Conservation (phyloP, 92 coral and sea anemone genomes). For the Epizoanthus ramosus region DNA sequence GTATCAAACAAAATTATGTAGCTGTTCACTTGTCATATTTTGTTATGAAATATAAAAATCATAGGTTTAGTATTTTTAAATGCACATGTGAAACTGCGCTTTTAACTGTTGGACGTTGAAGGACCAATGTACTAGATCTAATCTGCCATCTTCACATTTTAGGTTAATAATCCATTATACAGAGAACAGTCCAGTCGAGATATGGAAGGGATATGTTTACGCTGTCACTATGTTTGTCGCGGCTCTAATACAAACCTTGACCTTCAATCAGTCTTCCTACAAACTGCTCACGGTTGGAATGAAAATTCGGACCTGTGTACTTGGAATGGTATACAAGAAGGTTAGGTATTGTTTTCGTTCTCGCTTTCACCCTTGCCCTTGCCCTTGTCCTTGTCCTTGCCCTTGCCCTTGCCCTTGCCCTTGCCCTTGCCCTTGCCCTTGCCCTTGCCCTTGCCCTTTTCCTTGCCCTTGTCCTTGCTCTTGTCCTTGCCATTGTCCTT, state of each 20-base stretch:
- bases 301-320: slow-evolving; percentile 73
- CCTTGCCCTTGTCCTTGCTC: too few relatives aligned
- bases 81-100: too few relatives aligned
- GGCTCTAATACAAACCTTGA: slow-evolving; percentile 54
- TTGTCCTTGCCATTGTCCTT: too few relatives aligned
- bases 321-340: slow-evolving; percentile 82
- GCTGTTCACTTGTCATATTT: too few relatives aligned
- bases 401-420: too few relatives aligned
- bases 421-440: too few relatives aligned
- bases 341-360: slow-evolving; percentile 21
- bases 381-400: background rate
- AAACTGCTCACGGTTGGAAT: slow-evolving; percentile 66
- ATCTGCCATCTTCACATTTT: background rate
- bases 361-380: background rate
- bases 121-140: background rate
- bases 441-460: too few relatives aligned
- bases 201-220: slow-evolving; percentile 77
- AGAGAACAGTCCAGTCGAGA: slow-evolving; percentile 35
- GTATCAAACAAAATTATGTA: too few relatives aligned
- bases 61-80: too few relatives aligned
- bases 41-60: too few relatives aligned
- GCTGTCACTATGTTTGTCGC: slow-evolving; percentile 64
- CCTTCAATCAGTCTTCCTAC: slow-evolving; percentile 69
- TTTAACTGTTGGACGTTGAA: too few relatives aligned
- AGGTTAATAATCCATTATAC: slow-evolving; percentile 62